Base-by-base conservation (phyloP, 1,140 invertebrate genomes). In the Latrodectus geometricus region DNA sequence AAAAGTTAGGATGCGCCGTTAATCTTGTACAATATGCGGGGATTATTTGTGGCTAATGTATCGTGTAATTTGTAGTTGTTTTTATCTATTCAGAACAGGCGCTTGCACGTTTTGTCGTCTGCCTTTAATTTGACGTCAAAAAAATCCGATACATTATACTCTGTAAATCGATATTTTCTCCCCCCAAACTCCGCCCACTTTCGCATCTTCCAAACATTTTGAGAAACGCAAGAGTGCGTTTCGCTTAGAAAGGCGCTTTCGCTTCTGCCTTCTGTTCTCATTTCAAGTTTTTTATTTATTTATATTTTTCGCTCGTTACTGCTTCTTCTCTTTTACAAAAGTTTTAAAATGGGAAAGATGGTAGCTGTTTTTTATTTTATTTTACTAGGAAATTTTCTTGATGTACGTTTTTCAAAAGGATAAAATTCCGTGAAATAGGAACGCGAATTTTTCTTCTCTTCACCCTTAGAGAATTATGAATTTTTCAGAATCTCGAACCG, bases 101-200 rank as follows among this genome's bases (percentile, higher is more conserved):
- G 73, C 72, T 61, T 84, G 72, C 73, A 72, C 50, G 69, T 84
- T 14, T 35, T 35, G 48, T 68, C 35, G 82, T 76, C 65, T 69
- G 78, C 82, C 21, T 84, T 84, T 84, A 84, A 84, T 84, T 84
- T 84, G 56, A 84, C 82, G 82, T 84, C 82, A 84, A 76, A 84
- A 81, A 84, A 84, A 76, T 76, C 73, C 82, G 82, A 84, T 84
- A 84, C 82, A 84, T 84, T 84, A 84, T 84, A 84, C 82, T 76
- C 17, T 20, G 20, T 76, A 54, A 76, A 84, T 84, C 82, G 82
- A 84, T 84, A 84, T 84, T 84, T 68, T 68, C 52, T 35, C 48
- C 65, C 21, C 17, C 50, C 17, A 21, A 66, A 70, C 82, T 84
- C 82, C 82, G 17, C 82, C 82, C 61, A 75, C 21, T 84, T 75